Evolutionary conservation across 2,113 vertebrate species (phyloP).

Genomic region (Rhombomys opimus): DNA sequence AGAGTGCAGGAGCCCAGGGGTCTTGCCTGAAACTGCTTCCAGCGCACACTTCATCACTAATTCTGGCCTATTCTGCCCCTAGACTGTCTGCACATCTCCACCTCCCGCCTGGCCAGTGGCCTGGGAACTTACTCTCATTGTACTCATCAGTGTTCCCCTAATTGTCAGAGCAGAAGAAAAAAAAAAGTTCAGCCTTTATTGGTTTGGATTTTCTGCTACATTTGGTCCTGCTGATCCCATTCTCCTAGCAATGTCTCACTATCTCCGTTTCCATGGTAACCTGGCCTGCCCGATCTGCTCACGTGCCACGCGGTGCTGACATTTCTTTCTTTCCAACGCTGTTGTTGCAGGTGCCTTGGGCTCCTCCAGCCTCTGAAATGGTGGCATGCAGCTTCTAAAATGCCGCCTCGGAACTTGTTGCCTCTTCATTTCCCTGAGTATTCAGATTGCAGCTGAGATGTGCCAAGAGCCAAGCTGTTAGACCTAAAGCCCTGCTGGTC

Average conservation of each 20-base stretch:
- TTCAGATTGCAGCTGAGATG: not conserved
- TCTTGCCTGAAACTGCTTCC: not conserved
- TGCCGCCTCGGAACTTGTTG: not conserved
- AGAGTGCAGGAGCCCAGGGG: not conserved
- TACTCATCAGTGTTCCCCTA: conserved; percentile 70
- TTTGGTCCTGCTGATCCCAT: conserved; percentile 70
- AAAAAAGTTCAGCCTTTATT: conserved; percentile 62
- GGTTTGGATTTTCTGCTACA: conserved; percentile 77
- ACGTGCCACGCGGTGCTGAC: conserved; percentile 30
- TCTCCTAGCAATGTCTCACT: conserved; percentile 60
- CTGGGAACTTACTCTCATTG: conserved; percentile 62
- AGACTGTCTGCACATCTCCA: not conserved
- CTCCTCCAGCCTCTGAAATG: conserved; percentile 43
- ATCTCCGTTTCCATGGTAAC: conserved; percentile 80
- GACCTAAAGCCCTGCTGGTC: not conserved
- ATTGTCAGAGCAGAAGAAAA: conserved; percentile 77
- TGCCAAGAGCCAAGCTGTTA: not conserved
- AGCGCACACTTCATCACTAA: not conserved
- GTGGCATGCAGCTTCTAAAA: not conserved
- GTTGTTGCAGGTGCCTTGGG: not conserved
- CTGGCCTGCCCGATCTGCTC: conserved; percentile 50
- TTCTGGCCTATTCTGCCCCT: not conserved
- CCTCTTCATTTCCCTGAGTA: not conserved
- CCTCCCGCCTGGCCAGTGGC: not conserved
- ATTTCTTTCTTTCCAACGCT: conserved; percentile 62